Evolutionary conservation across 2,888 invertebrate species (phyloP), one percentile per base, ranked within the genome.

Genomic region (Coenonympha glycerion): DNA sequence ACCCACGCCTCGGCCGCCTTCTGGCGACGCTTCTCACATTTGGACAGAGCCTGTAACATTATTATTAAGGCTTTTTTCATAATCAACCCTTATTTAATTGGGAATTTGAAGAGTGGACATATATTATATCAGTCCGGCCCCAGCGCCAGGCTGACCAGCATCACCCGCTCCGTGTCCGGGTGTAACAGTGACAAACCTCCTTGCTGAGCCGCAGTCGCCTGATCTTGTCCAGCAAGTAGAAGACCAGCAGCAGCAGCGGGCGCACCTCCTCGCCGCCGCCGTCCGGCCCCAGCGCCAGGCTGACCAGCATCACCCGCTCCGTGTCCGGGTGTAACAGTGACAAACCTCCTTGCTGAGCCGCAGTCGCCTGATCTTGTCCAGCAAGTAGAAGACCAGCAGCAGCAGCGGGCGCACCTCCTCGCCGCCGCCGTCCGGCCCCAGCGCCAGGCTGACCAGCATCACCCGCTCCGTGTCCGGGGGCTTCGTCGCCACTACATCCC

Each of bases 11-110:
- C 99, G 65, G 97, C 96, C 3, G 98, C 97, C 61, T 93, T 93
- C 74, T 93, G 91, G 3, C 99, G 93, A 73, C 98, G 98, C 78
- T 96, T 97, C 71, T 99, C 98, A 40, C 99, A 95, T 79, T 98
- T 99, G 31, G 79, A 76, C 79, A 96, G 92, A 19, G 93, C 95
- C 95, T 95, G 67, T 51, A 46, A n/a, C n/a, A n/a, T n/a, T n/a
- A n/a, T n/a, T n/a, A n/a, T n/a, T n/a, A n/a, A n/a, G n/a, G n/a
- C n/a, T n/a, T n/a, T n/a, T n/a, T n/a, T n/a, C n/a, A n/a, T n/a
- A n/a, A n/a, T n/a, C n/a, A n/a, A n/a, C n/a, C n/a, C n/a, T n/a
- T n/a, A n/a, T n/a, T n/a, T n/a, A n/a, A n/a, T n/a, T n/a, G n/a
- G n/a, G 13, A 33, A 16, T 3, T 9, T 8, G 1, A 31, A 31